These are phyloP conservation scores for Macquaria ambigua DNA, from an alignment of 2,113 vertebrate species.

Conservation along the genomic window DNA sequence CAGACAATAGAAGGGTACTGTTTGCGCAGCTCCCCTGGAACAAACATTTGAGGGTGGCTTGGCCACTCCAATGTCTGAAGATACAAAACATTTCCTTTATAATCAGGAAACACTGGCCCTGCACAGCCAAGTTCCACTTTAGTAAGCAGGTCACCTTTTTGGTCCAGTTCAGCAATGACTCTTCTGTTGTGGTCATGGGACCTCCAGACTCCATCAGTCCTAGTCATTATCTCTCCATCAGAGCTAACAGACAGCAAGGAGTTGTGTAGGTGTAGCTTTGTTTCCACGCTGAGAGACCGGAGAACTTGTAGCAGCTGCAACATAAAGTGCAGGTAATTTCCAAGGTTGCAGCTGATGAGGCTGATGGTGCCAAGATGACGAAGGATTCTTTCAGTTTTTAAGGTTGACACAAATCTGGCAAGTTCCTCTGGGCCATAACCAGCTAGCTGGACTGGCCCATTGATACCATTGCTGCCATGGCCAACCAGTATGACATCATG, in stretches of 20 bases:
- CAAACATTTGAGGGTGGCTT: slow-evolving; percentile 78
- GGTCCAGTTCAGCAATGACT: slow-evolving; percentile 62
- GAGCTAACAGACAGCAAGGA: slow-evolving; percentile 61
- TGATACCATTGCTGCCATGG: slow-evolving; percentile 52
- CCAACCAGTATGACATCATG: slow-evolving; percentile 68
- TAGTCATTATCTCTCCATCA: slow-evolving; percentile 58
- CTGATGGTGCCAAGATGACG: slow-evolving; percentile 39
- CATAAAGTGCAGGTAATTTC: slow-evolving; percentile 65
- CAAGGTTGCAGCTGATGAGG: slow-evolving; percentile 74
- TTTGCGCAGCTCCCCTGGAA: slow-evolving; percentile 70
- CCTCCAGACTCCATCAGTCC: slow-evolving; percentile 57
- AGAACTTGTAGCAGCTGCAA: slow-evolving; percentile 58
- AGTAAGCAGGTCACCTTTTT: slow-evolving; percentile 50
- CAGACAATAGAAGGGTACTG: slow-evolving; percentile 76
- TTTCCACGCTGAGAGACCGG: slow-evolving; percentile 37
- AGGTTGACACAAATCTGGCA: slow-evolving; percentile 41
- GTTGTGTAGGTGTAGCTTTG: slow-evolving; percentile 56
- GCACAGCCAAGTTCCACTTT: slow-evolving; percentile 41
- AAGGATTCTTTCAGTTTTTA: slow-evolving; percentile 21
- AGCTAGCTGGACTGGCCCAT: slow-evolving; percentile 41
- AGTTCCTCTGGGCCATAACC: slow-evolving; percentile 66
- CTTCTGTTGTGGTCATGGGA: slow-evolving; percentile 59
- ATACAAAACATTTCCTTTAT: slow-evolving; percentile 66
- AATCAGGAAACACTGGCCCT: slow-evolving; percentile 55
- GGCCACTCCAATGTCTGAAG: slow-evolving; percentile 68